A percentile compares a stretch with the other conserved stretches of the same genome.
phyloP scores from a whole-genome alignment of 2,113 vertebrate species.

The Phalacrocorax pelagicus region DNA sequence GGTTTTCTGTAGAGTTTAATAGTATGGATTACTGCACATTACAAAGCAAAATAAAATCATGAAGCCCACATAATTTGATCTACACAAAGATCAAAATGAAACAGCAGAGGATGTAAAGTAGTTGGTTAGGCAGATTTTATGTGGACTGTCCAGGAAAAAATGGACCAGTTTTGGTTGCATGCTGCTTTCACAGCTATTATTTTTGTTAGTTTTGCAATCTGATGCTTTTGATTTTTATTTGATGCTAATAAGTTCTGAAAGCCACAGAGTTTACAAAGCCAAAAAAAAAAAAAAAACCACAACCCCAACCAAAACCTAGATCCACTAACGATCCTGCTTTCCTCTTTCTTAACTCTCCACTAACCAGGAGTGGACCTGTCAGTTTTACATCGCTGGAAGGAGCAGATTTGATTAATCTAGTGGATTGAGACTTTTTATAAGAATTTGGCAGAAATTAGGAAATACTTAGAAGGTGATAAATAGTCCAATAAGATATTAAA shows the following conservation, averaged over 20 bases:
- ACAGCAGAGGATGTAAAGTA: background rate
- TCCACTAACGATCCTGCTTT: slow-evolving; percentile 24
- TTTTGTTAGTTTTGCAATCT: slow-evolving; percentile 31
- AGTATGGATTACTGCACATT: background rate
- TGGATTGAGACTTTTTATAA: background rate
- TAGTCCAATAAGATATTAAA: background rate
- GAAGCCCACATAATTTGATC: background rate
- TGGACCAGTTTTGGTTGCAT: background rate
- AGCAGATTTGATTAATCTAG: background rate
- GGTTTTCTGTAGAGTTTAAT: background rate
- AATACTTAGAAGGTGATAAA: background rate
- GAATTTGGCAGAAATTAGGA: background rate
- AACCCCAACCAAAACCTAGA: background rate
- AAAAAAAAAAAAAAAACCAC: background rate
- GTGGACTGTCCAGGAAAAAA: background rate
- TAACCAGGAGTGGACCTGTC: background rate
- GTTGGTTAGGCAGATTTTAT: background rate
- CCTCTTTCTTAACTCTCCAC: background rate
- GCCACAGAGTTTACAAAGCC: slow-evolving; percentile 3
- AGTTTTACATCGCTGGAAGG: background rate
- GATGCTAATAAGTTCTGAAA: slow-evolving; percentile 41
- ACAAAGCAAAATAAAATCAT: slow-evolving; percentile 2
- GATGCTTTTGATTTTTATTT: slow-evolving; percentile 39
- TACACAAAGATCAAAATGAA: background rate
- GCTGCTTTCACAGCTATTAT: background rate